Evolutionary conservation across 2,797 vertebrate species (phyloP).

Genomic region (Acridotheres tristis): DNA sequence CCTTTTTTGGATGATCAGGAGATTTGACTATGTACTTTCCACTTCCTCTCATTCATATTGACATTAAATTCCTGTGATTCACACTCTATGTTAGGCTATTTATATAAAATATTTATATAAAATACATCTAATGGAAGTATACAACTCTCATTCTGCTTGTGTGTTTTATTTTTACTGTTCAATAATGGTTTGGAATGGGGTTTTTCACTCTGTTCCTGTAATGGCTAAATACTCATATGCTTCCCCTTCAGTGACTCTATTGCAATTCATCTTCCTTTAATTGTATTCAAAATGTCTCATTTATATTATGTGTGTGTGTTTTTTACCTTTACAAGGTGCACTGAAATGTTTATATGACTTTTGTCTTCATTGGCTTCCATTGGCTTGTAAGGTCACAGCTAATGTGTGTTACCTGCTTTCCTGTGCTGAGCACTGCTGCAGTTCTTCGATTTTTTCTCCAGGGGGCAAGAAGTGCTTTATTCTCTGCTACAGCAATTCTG

Average conservation of each 20-base stretch:
- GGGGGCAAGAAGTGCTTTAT: constrained; percentile 17
- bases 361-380: neutral
- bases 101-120: neutral
- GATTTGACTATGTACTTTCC: neutral
- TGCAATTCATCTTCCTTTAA: neutral
- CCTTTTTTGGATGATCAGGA: neutral
- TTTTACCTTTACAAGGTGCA: neutral
- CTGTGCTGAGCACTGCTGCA: neutral
- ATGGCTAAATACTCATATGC: neutral
- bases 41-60: neutral
- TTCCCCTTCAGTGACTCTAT: neutral
- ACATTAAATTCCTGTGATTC: neutral
- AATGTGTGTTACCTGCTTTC: neutral
- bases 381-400: neutral
- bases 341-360: neutral
- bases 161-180: neutral
- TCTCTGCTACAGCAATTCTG: neutral
- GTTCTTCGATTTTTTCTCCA: constrained; percentile 35
- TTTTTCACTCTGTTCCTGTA: neutral
- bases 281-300: neutral
- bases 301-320: neutral
- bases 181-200: neutral
- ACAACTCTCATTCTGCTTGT: neutral
- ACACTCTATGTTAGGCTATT: neutral
- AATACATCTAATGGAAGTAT: neutral